Percentiles rank a stretch among this genome's conserved stretches.
phyloP scores from a whole-genome alignment of 2,797 vertebrate genomes.

The Hemitrygon akajei region DNA sequence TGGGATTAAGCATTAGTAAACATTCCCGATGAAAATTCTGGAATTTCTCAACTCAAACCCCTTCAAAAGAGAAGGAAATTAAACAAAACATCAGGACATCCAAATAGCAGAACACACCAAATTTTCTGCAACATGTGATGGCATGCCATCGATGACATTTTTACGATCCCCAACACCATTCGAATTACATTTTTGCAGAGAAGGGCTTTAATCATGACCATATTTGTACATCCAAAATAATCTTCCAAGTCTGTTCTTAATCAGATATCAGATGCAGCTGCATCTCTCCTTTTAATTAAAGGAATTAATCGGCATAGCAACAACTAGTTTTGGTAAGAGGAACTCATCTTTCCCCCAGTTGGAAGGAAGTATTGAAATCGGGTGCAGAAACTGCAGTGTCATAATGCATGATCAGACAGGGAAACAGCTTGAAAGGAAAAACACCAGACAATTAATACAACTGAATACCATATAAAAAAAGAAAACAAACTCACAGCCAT shows the following conservation, averaged over 20 bases:
- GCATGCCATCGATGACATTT: constrained; percentile 4
- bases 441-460: not conserved
- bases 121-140: too few species aligned
- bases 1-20: not conserved
- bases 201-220: not conserved
- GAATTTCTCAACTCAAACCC: not conserved
- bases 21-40: not conserved
- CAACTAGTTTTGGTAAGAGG: not conserved
- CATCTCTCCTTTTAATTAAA: constrained; percentile 29
- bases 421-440: not conserved
- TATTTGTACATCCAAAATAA: constrained; percentile 8
- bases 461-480: not conserved
- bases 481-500: not conserved
- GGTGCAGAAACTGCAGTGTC: not conserved
- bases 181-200: constrained; percentile 1
- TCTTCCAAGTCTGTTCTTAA: not conserved
- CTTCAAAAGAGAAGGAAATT: not conserved
- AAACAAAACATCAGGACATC: not conserved
- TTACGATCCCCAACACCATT: not conserved
- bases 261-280: not conserved
- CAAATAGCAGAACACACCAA: not conserved
- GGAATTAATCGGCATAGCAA: constrained; percentile 26
- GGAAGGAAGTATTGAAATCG: not conserved
- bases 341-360: not conserved
- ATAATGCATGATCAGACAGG: not conserved